Conservation (phyloP, 2,113 vertebrate species). For the Sus scrofa region DNA sequence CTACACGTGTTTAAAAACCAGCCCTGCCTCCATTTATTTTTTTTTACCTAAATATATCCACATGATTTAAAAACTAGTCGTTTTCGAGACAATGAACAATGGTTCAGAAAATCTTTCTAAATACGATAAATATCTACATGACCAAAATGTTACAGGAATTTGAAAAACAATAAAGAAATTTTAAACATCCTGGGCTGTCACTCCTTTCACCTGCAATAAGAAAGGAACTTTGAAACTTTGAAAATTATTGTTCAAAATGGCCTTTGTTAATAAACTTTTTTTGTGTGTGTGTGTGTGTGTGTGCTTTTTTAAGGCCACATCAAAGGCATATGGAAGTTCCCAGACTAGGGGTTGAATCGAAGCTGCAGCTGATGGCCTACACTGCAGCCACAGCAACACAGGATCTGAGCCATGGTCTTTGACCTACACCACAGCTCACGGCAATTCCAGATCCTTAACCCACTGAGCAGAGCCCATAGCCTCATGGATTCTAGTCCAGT, state of each 20-base stretch:
- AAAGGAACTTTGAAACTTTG: not conserved
- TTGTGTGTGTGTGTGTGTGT: no score
- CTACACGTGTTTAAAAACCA: not conserved
- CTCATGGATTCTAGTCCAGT: no score
- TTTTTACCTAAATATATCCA: not conserved
- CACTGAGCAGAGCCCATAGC: no score
- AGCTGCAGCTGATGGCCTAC: no score
- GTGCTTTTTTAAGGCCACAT: no score
- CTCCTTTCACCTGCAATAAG: not conserved
- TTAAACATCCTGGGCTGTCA: not conserved
- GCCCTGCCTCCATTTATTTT: not conserved
- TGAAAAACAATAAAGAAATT: not conserved
- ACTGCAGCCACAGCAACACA: no score
- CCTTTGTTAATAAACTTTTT: not conserved
- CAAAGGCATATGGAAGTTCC: no score
- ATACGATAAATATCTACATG: constrained; percentile 38
- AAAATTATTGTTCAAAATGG: not conserved
- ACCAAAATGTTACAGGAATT: not conserved
- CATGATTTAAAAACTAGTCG: constrained; percentile 56
- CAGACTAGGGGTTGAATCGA: no score
- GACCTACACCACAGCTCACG: no score
- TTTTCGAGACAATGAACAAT: not conserved
- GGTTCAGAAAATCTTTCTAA: not conserved
- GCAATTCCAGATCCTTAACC: no score
- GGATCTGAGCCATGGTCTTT: no score